Conservation (phyloP, 2,113 vertebrate genomes). For the Galemys pyrenaicus region DNA sequence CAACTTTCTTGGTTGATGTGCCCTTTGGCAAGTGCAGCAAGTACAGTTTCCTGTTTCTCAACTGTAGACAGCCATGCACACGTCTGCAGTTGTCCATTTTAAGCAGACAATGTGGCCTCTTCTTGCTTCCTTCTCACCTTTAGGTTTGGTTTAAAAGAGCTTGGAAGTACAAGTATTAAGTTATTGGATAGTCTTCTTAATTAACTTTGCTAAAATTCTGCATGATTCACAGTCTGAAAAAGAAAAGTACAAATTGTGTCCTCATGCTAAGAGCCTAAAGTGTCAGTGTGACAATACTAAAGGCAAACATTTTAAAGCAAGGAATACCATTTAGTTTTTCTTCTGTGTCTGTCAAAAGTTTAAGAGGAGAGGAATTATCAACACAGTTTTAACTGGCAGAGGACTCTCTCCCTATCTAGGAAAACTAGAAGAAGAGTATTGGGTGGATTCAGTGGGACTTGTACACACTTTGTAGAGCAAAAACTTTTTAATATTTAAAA, state of each 20-base stretch:
- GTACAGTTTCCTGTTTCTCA: conserved; percentile 68
- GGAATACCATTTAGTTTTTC: neutral
- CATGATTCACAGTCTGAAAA: neutral
- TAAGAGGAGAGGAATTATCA: neutral
- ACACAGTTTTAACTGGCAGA: neutral
- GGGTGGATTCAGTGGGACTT: neutral
- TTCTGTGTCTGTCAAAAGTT: neutral
- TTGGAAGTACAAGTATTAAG: neutral
- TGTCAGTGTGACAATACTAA: neutral
- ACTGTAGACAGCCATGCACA: neutral
- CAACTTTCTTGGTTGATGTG: neutral
- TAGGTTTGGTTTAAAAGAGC: neutral
- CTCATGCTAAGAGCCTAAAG: neutral
- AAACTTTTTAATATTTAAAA: neutral
- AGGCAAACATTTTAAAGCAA: neutral
- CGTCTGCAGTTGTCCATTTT: conserved; percentile 8
- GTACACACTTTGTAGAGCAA: neutral
- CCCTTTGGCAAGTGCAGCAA: conserved; percentile 6
- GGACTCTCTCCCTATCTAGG: neutral
- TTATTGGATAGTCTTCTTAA: neutral
- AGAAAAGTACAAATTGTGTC: neutral
- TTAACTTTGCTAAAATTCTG: neutral
- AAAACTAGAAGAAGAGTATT: neutral
- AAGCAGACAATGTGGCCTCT: neutral
- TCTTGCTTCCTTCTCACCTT: neutral